phyloP scores from a whole-genome alignment of 2,888 invertebrate genomes.

The Orthosia incerta region DNA sequence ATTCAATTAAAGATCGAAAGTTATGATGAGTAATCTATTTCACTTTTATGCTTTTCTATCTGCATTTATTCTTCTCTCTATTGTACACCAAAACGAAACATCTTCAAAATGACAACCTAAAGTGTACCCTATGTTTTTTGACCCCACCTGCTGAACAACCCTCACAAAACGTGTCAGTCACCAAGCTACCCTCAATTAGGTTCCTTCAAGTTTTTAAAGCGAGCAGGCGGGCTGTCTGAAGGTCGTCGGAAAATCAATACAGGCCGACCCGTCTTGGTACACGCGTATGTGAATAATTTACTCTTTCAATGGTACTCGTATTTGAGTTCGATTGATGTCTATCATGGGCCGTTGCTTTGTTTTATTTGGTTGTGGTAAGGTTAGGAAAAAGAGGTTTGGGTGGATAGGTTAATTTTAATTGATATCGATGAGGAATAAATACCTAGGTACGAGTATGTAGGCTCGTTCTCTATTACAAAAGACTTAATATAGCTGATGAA shows the following conservation, averaged over 20 bases:
- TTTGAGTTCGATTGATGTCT: slow-evolving; percentile 39
- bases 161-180: slow-evolving; percentile 27
- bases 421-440: not conserved
- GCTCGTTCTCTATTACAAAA: too few relatives aligned
- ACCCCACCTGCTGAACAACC: slow-evolving; percentile 9
- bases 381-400: not conserved
- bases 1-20: too few relatives aligned
- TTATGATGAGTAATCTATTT: too few relatives aligned
- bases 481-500: too few relatives aligned
- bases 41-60: too few relatives aligned
- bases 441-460: too few relatives aligned
- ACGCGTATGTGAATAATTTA: slow-evolving; percentile 48
- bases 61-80: too few relatives aligned
- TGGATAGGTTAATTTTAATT: not conserved
- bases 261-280: slow-evolving; percentile 24
- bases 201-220: slow-evolving; percentile 58
- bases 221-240: slow-evolving; percentile 65
- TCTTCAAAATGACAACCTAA: not conserved
- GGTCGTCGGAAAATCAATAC: slow-evolving; percentile 73
- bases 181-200: slow-evolving; percentile 43
- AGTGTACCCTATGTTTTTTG: not conserved
- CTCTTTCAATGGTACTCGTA: slow-evolving; percentile 16
- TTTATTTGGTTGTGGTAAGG: not conserved
- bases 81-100: too few relatives aligned
- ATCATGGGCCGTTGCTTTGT: slow-evolving; percentile 1